phyloP scores from a whole-genome alignment of 2,888 invertebrate species.

The Aspidiotus rigidus region DNA sequence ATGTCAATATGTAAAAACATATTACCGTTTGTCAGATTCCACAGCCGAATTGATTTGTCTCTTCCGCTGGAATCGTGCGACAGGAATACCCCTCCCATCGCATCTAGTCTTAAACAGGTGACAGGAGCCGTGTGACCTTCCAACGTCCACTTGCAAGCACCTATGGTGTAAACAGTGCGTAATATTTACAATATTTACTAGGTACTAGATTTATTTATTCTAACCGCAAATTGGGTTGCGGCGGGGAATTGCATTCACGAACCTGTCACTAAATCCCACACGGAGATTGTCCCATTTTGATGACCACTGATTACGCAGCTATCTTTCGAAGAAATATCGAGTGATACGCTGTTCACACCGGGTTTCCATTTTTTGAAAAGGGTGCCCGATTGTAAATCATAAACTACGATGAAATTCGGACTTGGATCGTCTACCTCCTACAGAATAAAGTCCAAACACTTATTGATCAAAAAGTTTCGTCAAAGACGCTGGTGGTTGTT shows the following conservation, averaged over 20 bases:
- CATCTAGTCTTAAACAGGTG: slow-evolving; percentile 61
- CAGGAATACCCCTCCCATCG: slow-evolving; percentile 60
- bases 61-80: slow-evolving; percentile 63
- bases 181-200: not conserved
- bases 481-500: too few relatives aligned
- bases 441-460: not conserved
- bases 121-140: slow-evolving; percentile 71
- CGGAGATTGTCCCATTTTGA: slow-evolving; percentile 69
- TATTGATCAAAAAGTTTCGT: too few relatives aligned
- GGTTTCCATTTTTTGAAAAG: slow-evolving; percentile 89
- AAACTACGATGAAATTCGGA: slow-evolving; percentile 82
- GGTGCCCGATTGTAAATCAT: slow-evolving; percentile 81
- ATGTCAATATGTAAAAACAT: too few relatives aligned
- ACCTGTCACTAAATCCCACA: slow-evolving; percentile 65
- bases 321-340: slow-evolving; percentile 74
- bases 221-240: too few relatives aligned
- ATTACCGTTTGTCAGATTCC: slow-evolving; percentile 69
- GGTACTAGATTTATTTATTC: too few relatives aligned
- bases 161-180: slow-evolving; percentile 43
- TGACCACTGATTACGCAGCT: slow-evolving; percentile 75
- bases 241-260: not conserved
- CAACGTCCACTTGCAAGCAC: slow-evolving; percentile 67
- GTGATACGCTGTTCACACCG: slow-evolving; percentile 68
- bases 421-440: slow-evolving; percentile 62
- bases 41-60: slow-evolving; percentile 67